These are phyloP conservation scores for Bombylius discolor DNA, from an alignment of 2,888 invertebrate species.

Conservation along the genomic window DNA sequence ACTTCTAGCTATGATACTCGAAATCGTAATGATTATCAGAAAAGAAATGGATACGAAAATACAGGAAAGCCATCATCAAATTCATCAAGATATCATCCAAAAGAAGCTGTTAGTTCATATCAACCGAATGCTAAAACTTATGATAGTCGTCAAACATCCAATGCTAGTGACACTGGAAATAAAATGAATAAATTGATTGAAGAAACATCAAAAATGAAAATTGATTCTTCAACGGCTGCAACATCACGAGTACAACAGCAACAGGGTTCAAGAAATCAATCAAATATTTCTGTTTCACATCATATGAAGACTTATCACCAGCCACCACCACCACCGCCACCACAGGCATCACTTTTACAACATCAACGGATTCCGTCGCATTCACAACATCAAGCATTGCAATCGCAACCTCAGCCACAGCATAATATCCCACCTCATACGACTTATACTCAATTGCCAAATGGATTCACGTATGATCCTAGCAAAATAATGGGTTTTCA, in stretches of 20 bases:
- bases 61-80: background rate
- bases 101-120: conserved; percentile 8
- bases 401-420: conserved; percentile 3
- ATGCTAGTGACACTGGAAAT: conserved; percentile 8
- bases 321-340: conserved; percentile 15
- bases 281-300: background rate
- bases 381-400: conserved; percentile 9
- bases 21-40: conserved; percentile 1
- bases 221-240: conserved; percentile 14
- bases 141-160: conserved; percentile 14
- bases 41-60: conserved; percentile 1
- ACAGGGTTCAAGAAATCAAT: conserved; percentile 2
- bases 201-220: conserved; percentile 25
- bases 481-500: conserved; percentile 37
- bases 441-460: conserved; percentile 20
- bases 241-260: conserved; percentile 12
- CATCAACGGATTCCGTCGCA: conserved; percentile 17
- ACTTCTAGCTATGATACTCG: background rate
- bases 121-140: conserved; percentile 12
- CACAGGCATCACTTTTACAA: conserved; percentile 13
- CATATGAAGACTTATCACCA: background rate
- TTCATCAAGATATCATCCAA: conserved; percentile 4
- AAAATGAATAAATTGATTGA: conserved; percentile 21
- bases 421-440: conserved; percentile 8
- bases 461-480: conserved; percentile 33